These are phyloP conservation scores for Allobates femoralis DNA, from an alignment of 2,797 vertebrate genomes.

Conservation along the genomic window DNA sequence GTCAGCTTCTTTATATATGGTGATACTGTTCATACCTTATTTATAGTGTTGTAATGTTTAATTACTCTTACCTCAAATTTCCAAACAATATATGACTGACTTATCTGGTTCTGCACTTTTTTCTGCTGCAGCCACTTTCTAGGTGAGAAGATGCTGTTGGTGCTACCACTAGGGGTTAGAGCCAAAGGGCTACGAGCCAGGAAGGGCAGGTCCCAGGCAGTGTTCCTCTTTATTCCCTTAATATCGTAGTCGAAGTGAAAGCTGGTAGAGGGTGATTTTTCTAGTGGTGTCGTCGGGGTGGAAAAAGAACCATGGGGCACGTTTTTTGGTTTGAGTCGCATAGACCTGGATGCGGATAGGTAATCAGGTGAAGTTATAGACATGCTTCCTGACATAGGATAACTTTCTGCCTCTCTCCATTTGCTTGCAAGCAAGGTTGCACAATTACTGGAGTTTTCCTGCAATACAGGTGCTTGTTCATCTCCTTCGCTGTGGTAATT, in stretches of 20 bases:
- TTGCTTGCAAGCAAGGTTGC: conserved; percentile 45
- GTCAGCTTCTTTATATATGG: not conserved
- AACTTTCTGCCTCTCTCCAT: conserved; percentile 59
- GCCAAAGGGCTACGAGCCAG: conserved; percentile 75
- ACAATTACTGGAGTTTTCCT: conserved; percentile 47
- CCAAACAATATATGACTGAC: conserved; percentile 83
- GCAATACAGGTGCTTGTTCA: conserved; percentile 55
- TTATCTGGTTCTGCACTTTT: conserved; percentile 77
- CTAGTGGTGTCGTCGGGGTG: conserved; percentile 82
- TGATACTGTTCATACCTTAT: not conserved
- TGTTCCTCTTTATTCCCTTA: conserved; percentile 79
- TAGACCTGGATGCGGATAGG: conserved; percentile 60
- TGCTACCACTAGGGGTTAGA: conserved; percentile 73
- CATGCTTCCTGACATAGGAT: conserved; percentile 52
- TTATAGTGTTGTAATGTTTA: not conserved
- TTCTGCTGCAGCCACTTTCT: conserved; percentile 89
- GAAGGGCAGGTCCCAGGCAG: conserved; percentile 85
- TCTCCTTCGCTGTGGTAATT: conserved; percentile 74
- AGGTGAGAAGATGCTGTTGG: conserved; percentile 86
- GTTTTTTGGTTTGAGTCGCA: conserved; percentile 63
- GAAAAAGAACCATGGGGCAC: conserved; percentile 78
- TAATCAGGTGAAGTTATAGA: conserved; percentile 67
- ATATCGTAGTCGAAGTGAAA: conserved; percentile 85
- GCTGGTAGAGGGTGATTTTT: conserved; percentile 84
- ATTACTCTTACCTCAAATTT: conserved; percentile 82